Conservation (phyloP, 92 coral and sea anemone genomes). For the Plumapathes pennacea region DNA sequence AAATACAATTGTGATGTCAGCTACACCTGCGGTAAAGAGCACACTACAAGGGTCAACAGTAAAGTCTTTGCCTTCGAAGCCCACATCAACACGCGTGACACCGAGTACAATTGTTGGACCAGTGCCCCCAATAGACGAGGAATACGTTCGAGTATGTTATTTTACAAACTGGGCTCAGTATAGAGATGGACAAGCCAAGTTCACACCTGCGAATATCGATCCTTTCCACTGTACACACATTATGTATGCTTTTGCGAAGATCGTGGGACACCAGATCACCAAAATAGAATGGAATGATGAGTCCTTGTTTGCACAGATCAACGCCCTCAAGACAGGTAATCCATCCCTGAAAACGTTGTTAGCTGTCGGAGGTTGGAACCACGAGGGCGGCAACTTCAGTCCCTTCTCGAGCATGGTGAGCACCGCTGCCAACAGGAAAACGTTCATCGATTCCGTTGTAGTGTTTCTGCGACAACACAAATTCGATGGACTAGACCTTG, state of each 20-base stretch:
- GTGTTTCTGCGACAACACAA: constrained; percentile 38
- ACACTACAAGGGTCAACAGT: too few relatives aligned
- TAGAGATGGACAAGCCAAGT: constrained; percentile 49
- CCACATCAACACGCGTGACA: too few relatives aligned
- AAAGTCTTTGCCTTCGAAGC: too few relatives aligned
- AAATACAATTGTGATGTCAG: too few relatives aligned
- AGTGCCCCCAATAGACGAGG: too few relatives aligned
- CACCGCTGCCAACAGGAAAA: constrained; percentile 43
- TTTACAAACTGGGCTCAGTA: constrained; percentile 96
- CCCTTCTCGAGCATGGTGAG: constrained; percentile 81
- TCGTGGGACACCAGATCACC: constrained; percentile 42
- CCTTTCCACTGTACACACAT: constrained; percentile 83
- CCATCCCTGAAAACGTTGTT: constrained; percentile 65
- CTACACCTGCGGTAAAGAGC: too few relatives aligned
- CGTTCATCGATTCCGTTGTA: constrained; percentile 53
- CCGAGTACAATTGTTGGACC: too few relatives aligned
- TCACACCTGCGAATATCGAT: constrained; percentile 60
- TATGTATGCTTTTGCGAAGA: constrained; percentile 81
- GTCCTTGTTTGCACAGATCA: constrained; percentile 42
- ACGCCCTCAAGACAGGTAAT: constrained; percentile 49
- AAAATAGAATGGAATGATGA: constrained; percentile 77
- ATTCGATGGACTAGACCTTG: constrained; percentile 74
- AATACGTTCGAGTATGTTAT: constrained; percentile 74
- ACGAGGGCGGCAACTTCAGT: constrained; percentile 49
- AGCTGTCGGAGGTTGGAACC: constrained; percentile 91